phyloP scores from a whole-genome alignment of 2,888 invertebrate species.

The Neoaliturus tenellus region DNA sequence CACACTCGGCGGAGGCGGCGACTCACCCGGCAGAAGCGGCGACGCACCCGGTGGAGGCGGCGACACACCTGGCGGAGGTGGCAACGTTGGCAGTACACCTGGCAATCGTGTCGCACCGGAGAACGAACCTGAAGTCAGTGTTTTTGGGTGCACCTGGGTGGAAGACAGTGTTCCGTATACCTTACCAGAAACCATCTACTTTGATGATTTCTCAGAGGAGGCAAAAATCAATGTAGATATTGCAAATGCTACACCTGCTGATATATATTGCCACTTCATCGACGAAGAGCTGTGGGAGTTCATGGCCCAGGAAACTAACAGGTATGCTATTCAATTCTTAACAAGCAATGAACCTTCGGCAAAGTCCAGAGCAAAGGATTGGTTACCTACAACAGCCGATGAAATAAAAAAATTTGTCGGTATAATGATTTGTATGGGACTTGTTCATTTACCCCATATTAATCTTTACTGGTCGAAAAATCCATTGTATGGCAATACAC shows the following conservation, averaged over 20 bases:
- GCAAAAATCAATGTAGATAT: constrained; percentile 7
- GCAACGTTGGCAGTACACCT: neutral
- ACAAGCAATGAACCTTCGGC: neutral
- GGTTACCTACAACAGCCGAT: neutral
- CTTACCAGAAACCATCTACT: neutral
- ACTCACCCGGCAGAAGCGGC: neutral
- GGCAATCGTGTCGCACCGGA: neutral
- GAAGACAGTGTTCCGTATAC: constrained; percentile 15
- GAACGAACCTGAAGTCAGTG: neutral
- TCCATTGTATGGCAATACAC: neutral
- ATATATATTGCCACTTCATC: constrained; percentile 17
- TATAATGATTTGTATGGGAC: constrained; percentile 6
- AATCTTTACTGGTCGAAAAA: neutral
- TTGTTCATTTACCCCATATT: neutral
- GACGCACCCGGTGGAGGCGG: too few relatives aligned
- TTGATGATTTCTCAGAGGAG: neutral
- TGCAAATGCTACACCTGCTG: neutral
- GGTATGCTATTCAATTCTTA: constrained; percentile 2
- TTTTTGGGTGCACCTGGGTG: constrained; percentile 6
- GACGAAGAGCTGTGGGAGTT: constrained; percentile 7
- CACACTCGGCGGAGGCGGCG: neutral
- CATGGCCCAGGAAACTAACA: constrained; percentile 18
- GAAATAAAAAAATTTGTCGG: constrained; percentile 18
- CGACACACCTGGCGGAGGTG: neutral
- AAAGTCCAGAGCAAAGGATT: neutral